Conservation (phyloP, 2,797 vertebrate genomes). For the Gouania willdenowi region DNA sequence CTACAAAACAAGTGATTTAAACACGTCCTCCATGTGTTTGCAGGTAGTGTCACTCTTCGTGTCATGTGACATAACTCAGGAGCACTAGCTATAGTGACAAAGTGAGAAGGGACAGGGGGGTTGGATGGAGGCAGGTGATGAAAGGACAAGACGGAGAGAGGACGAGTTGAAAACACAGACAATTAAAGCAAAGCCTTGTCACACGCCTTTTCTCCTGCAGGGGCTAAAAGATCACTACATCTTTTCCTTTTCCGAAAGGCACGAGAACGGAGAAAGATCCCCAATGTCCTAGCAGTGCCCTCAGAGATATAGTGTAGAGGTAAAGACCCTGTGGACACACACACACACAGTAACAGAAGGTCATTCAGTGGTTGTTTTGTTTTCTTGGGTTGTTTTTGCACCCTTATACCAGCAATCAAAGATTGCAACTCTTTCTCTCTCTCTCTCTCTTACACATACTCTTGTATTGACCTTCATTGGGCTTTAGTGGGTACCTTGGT, state of each 20-base stretch:
- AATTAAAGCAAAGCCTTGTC: constrained; percentile 24
- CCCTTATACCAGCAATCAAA: too few species aligned
- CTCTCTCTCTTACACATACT: neutral
- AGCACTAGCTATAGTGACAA: constrained; percentile 7
- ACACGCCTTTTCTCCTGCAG: constrained; percentile 7
- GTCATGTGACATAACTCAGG: constrained; percentile 25
- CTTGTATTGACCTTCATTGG: constrained; percentile 33
- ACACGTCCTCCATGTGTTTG: too few species aligned
- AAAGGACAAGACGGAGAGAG: constrained; percentile 26
- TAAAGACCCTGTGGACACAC: neutral
- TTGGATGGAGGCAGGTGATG: constrained; percentile 12
- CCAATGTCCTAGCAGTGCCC: neutral
- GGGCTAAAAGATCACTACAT: constrained; percentile 15
- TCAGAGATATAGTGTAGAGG: neutral
- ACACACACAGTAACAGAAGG: neutral
- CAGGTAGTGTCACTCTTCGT: constrained; percentile 1
- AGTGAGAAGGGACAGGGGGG: constrained; percentile 1
- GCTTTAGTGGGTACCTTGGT: constrained; percentile 58
- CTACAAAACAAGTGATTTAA: too few species aligned
- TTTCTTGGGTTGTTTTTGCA: too few species aligned
- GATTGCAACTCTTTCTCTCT: constrained; percentile 29
- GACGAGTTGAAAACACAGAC: constrained; percentile 3
- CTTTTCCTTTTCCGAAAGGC: constrained; percentile 14
- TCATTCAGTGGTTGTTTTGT: too few species aligned
- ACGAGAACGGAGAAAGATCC: constrained; percentile 36